Percentiles rank a stretch among this genome's conserved stretches.
These are phyloP conservation scores for Mechanitis messenoides DNA, from an alignment of 2,888 invertebrate species.

Conservation along the genomic window DNA sequence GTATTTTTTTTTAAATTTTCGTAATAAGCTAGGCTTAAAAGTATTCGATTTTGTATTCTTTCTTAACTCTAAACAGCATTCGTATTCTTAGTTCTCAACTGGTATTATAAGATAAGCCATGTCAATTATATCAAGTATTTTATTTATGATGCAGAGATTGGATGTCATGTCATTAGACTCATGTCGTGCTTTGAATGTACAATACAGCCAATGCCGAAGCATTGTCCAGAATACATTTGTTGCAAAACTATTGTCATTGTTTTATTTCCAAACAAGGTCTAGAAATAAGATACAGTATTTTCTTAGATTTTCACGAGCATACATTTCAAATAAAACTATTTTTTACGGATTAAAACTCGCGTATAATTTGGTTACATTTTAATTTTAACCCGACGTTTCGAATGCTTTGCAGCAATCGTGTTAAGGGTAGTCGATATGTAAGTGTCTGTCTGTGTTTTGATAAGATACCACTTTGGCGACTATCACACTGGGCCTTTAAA, in stretches of 20 bases:
- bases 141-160: not conserved
- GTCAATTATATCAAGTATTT: not conserved
- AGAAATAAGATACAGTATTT: too few species aligned
- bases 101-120: not conserved
- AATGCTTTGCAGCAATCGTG: too few species aligned
- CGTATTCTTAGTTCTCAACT: not conserved
- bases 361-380: too few species aligned
- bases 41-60: not conserved
- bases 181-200: constrained; percentile 11
- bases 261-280: not conserved
- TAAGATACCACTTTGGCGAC: too few species aligned
- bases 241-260: constrained; percentile 2
- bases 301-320: too few species aligned
- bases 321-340: too few species aligned
- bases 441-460: too few species aligned
- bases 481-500: too few species aligned
- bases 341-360: too few species aligned
- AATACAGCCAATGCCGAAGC: constrained; percentile 11
- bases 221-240: constrained; percentile 3
- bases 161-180: constrained; percentile 1
- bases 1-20: too few species aligned
- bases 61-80: not conserved
- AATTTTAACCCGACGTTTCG: too few species aligned
- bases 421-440: too few species aligned
- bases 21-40: not conserved